Percentiles rank a stretch among this genome's conserved stretches.
Conservation (phyloP, 2,888 invertebrate genomes). For the Sceliomorpha sp. region DNA sequence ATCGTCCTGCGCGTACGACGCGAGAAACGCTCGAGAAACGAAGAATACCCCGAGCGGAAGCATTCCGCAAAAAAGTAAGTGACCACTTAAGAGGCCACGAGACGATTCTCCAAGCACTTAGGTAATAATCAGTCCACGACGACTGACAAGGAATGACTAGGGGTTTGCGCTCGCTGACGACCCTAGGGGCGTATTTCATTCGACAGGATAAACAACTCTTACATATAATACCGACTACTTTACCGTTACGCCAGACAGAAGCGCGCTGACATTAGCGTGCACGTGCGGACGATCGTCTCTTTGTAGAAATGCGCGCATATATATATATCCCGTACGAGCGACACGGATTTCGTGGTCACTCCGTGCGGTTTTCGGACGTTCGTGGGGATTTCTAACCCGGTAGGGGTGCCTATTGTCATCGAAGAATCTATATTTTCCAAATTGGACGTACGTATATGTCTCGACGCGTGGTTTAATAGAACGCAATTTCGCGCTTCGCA, state of each 20-base stretch:
- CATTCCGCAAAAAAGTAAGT: constrained; percentile 57
- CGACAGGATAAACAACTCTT: constrained; percentile 52
- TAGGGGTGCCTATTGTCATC: constrained; percentile 26
- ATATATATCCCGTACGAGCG: constrained; percentile 22
- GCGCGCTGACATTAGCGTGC: constrained; percentile 34
- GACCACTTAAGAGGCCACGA: constrained; percentile 63
- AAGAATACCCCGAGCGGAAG: no score
- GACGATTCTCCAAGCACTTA: constrained; percentile 63
- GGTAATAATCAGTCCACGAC: constrained; percentile 63
- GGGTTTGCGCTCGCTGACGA: constrained; percentile 53
- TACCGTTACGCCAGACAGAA: constrained; percentile 22
- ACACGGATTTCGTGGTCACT: constrained; percentile 62
- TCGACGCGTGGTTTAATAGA: no score
- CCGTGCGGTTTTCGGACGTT: constrained; percentile 65
- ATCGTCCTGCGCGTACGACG: no score
- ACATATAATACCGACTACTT: constrained; percentile 31
- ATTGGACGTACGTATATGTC: constrained; percentile 68
- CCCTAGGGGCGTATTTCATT: constrained; percentile 60
- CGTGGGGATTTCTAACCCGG: constrained; percentile 53
- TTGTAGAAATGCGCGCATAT: constrained; percentile 34
- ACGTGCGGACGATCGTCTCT: constrained; percentile 41
- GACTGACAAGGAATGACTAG: constrained; percentile 56
- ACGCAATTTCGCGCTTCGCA: no score
- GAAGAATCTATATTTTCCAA: constrained; percentile 64
- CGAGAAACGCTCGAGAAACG: no score